Evolutionary conservation across 2,888 invertebrate genomes (phyloP).

Genomic region (Chymomyza procnemis): DNA sequence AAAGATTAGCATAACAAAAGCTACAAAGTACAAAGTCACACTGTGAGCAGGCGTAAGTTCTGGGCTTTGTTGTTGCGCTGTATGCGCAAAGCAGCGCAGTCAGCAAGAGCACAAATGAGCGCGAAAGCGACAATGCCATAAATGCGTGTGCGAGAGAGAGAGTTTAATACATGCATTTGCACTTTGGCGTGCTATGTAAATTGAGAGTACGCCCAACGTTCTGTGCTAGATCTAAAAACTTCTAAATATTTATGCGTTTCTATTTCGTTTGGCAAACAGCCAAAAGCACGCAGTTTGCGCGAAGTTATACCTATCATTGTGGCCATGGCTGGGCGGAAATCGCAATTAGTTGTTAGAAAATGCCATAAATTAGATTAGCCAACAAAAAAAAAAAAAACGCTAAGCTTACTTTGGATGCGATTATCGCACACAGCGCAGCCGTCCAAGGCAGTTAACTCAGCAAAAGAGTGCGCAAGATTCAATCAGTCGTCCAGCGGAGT

Average conservation of each 20-base stretch:
- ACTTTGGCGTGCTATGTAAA: no score
- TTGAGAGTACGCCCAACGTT: no score
- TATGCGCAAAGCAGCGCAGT: no score
- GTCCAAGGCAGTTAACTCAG: conserved; percentile 8
- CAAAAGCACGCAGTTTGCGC: not conserved
- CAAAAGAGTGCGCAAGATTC: conserved; percentile 1
- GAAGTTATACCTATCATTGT: not conserved
- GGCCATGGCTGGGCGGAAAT: conserved; percentile 46
- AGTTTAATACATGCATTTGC: no score
- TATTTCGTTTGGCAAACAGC: not conserved
- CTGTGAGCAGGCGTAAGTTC: conserved; percentile 32
- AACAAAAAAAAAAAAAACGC: conserved; percentile 46
- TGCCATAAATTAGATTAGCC: conserved; percentile 69
- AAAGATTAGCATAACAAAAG: conserved; percentile 70
- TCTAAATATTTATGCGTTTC: conserved; percentile 12
- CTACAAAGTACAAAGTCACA: conserved; percentile 18
- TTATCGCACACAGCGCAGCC: conserved; percentile 43
- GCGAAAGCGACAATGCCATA: no score
- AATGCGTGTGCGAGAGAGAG: no score
- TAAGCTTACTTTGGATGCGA: conserved; percentile 47
- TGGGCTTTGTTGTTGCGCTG: no score
- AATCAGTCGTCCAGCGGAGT: not conserved
- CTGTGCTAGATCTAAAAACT: not conserved
- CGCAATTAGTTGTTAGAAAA: conserved; percentile 68
- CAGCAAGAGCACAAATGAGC: no score